Conservation (phyloP, 1,140 invertebrate species). For the Gonatopus flavifemur region DNA sequence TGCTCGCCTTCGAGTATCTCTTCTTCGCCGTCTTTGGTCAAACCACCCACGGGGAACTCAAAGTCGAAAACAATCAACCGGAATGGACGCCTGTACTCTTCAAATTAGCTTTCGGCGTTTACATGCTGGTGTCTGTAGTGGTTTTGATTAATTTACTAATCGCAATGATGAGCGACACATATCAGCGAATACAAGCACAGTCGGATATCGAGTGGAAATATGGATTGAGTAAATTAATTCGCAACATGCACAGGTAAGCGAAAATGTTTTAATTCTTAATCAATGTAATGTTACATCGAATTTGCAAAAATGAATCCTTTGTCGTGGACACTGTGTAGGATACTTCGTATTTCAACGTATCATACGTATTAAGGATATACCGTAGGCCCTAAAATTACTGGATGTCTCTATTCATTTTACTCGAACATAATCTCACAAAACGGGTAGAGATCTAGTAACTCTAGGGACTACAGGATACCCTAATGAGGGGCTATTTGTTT, state of each 20-base stretch:
- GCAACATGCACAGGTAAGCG: conserved; percentile 89
- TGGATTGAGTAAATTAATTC: conserved; percentile 96
- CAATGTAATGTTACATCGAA: no score
- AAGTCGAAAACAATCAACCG: conserved; percentile 65
- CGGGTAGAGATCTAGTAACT: no score
- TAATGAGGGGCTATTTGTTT: no score
- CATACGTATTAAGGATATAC: no score
- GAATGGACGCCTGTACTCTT: conserved; percentile 79
- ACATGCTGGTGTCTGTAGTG: conserved; percentile 96
- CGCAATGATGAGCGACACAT: conserved; percentile 99
- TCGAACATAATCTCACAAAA: no score
- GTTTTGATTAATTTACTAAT: conserved; percentile 98
- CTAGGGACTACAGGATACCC: no score
- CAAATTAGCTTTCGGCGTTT: conserved; percentile 90
- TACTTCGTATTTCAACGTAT: no score
- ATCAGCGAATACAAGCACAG: conserved; percentile 96
- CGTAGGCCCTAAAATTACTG: no score
- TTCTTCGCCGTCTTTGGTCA: conserved; percentile 98
- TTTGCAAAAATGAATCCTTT: no score
- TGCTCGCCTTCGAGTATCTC: conserved; percentile 92
- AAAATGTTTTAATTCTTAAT: not conserved
- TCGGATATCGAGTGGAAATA: conserved; percentile 99
- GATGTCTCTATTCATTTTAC: no score
- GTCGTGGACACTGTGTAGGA: no score
- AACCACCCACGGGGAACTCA: conserved; percentile 84